Evolutionary conservation across 1,140 invertebrate species (phyloP), one percentile per base, ranked within the genome.

Genomic region (Geopemphigus sp.): DNA sequence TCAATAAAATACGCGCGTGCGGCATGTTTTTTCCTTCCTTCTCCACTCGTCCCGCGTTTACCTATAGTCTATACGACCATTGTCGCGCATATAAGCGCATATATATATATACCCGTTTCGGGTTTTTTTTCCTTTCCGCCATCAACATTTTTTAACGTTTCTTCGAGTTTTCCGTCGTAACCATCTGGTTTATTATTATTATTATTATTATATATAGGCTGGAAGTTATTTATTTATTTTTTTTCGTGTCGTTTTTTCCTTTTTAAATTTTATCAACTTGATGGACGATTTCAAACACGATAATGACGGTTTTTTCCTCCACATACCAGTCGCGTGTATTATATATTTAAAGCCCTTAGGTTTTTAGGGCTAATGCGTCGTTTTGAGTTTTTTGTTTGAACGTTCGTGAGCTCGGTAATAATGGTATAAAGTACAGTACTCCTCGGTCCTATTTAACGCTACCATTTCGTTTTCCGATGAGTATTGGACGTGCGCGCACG

Each of bases 131-230:
- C 12, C 45, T n/a, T 66, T 8, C 11, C 45, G 15, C 47, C 47
- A 15, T 70, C 66, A 22, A 70, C 66, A 70, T 70, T 70, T 70
- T 70, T 70, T 24, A 70, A 70, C 66, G 66, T 70, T 70, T 70
- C 66, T 50, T 15, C 24, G 15, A 70, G 66, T 50, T 70, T 70
- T 70, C 24, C 47, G 47, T 70, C 66, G 15, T 53, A 70, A 26
- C 47, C 66, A 53, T 70, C 66, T 70, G 66, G 66, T 70, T 45
- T 26, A 70, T 70, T 70, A 68, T 66, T 50, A 70, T 70, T 53
- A 29, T 50, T n/a, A 26, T 70, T 70, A 50, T 68, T 24, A 10
- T 68, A 10, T 47, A 22, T 47, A 22, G 6, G 39, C 12, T 24
- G 3, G 22, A 68, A 70, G 66, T 70, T 50, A 70, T 50, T 50